Base-by-base conservation (phyloP, 2,888 invertebrate species). In the Bellardia pandia region DNA sequence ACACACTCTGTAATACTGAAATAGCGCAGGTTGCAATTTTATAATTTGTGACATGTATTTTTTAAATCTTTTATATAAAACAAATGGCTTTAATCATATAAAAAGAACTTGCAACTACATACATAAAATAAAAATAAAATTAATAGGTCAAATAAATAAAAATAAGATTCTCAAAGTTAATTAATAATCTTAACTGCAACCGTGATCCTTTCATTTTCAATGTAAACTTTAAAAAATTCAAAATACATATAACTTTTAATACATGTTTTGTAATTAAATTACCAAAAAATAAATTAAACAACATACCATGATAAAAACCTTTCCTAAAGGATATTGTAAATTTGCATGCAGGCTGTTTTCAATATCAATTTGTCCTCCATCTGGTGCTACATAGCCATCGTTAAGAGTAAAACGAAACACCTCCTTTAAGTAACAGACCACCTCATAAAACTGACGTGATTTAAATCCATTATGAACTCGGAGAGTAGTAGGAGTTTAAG, bases 161-260 rank as follows among this genome's bases (percentile, higher is more conserved):
- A 72, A 66, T 16, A 68, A n/a, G 66, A 51, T 5, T 33, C 13
- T 45, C 5, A 13, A 16, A 60, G 40, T 62, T 79, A 56, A 56
- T 83, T 69, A 30, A 60, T 53, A 30, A 89, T 60, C 72, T 87
- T 90, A 80, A 93, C 91, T 76, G 93, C 93, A 84, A 93, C 90
- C 40, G 89, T 90, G 14, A 93, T 91, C n/a, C 91, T 91, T 85
- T 93, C 92, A 75, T 91, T 92, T 81, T 92, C 92, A 90, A 93
- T 91, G 37, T 91, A 91, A 68, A 91, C 88, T 91, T 92, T 69
- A 0, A 89, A 89, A 6, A 9, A 9, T 40, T 40, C 77, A 33
- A 48, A 68, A 2, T 1, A 60, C n/a, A n/a, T n/a, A n/a, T 30
- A 14, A 40, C 16, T 0, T 11, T 11, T n/a, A 11, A 23, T 23